These are phyloP conservation scores for Crossaster papposus DNA, from an alignment of 53 echinoderm and acorn worm genomes.

Conservation along the genomic window DNA sequence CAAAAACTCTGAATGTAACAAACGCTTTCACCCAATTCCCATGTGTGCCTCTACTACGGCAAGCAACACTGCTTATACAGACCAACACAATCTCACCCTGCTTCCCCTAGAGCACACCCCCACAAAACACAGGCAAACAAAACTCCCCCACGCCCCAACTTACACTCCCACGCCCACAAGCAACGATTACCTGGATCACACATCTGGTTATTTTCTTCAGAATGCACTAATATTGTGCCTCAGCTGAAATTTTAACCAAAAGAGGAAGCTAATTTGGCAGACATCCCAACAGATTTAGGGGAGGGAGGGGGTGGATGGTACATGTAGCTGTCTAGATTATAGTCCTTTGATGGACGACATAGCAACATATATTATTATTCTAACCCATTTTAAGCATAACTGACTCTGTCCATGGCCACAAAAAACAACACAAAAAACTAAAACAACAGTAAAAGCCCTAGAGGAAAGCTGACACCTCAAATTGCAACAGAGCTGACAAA, in stretches of 20 bases:
- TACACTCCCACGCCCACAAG: not conserved
- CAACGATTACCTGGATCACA: not conserved
- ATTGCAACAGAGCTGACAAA: not conserved
- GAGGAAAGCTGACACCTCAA: not conserved
- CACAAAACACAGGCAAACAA: not conserved
- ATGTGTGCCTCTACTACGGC: too few species aligned
- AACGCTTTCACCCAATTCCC: too few species aligned
- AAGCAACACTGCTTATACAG: not conserved
- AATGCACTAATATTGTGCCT: not conserved
- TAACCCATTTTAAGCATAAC: not conserved
- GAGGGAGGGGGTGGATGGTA: not conserved
- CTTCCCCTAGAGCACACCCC: not conserved
- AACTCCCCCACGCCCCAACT: not conserved
- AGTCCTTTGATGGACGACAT: constrained; percentile 38
- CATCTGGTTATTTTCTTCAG: not conserved
- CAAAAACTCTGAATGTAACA: too few species aligned
- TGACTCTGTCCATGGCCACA: not conserved
- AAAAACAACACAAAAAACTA: not conserved
- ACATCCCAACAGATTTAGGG: not conserved
- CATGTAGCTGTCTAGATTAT: not conserved
- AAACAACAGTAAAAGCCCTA: not conserved
- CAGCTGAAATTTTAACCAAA: not conserved
- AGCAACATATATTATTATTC: constrained; percentile 25
- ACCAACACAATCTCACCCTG: not conserved
- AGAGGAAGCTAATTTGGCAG: not conserved